Evolutionary conservation across 2,888 invertebrate species (phyloP), one percentile per base, ranked within the genome.

Genomic region (Amiota communis): DNA sequence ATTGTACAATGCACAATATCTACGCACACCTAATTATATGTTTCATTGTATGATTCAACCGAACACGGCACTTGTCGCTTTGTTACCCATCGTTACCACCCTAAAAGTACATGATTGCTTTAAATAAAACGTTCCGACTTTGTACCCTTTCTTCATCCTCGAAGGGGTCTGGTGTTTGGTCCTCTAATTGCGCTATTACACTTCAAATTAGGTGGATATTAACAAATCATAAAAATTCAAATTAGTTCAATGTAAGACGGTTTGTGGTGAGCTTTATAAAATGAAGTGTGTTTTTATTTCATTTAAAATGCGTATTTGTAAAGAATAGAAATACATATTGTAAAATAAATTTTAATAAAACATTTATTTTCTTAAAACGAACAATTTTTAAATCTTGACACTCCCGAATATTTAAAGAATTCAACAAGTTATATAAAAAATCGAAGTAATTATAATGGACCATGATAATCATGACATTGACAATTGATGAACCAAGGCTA

Each of bases 181-280:
- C 85, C 83, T 84, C 87, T 86, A 87, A 88, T 85, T 82, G 87
- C 81, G 83, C 87, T 85, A 87, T 88, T 87, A 86, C 88, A 88
- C 87, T 86, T 88, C 86, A 88, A 89, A 88, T 89, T 89, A 88
- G 85, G 78, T 83, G 75, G 79, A 81, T 86, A 86, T 84, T 80
- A 84, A 78, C 77, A 67, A 47, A 15, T 63, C 71, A 11, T 67
- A 23, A 15, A 51, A 57, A 36, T 47, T 75, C 67, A 36, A 49
- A 68, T 63, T 72, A 67, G 23, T 48, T 48, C 48, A 46, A 65
- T 65, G 65, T 59, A 17, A 20, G n/a, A 20, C 59, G 20, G 20
- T 59, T 59, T 59, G 59, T 59, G 59, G 59, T 59, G 10, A 59
- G 59, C 11, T 4, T 20, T 9, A 20, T 20, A 20, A 36, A 36